These are phyloP conservation scores for Lateolabrax maculatus DNA, from an alignment of 2,797 vertebrate species.

Conservation along the genomic window DNA sequence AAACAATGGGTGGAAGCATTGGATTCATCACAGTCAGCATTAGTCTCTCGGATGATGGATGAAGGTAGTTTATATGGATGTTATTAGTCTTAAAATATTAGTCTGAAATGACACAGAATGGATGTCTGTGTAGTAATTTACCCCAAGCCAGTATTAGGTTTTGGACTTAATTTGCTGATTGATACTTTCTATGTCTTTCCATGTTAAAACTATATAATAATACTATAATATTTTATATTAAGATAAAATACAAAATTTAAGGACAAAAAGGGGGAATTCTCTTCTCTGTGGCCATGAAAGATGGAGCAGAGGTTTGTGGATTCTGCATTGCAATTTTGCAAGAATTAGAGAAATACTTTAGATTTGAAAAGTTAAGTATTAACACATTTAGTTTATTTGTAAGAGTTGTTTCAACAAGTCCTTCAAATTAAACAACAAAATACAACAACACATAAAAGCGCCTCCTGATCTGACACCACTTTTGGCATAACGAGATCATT, in stretches of 20 bases:
- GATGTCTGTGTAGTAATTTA: not conserved
- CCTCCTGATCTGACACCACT: not conserved
- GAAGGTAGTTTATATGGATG: not conserved
- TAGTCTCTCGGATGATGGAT: not conserved
- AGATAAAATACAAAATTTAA: not conserved
- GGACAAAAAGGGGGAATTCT: not conserved
- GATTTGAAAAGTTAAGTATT: not conserved
- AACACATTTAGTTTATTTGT: not conserved
- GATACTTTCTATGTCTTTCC: not conserved
- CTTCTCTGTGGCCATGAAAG: not conserved
- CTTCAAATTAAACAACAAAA: not conserved
- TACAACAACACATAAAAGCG: not conserved
- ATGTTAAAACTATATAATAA: too few relatives aligned
- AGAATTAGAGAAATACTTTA: not conserved
- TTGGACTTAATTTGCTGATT: not conserved
- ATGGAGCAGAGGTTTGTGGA: not conserved
- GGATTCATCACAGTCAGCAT: not conserved
- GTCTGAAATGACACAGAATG: not conserved
- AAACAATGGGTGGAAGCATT: not conserved
- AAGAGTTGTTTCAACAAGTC: not conserved
- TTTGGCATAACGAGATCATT: too few relatives aligned
- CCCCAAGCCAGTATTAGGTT: not conserved
- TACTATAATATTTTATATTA: too few relatives aligned
- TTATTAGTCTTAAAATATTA: too few relatives aligned
- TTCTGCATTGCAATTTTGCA: not conserved